phyloP scores from a whole-genome alignment of 2,113 vertebrate genomes.

The Salvelinus fontinalis region DNA sequence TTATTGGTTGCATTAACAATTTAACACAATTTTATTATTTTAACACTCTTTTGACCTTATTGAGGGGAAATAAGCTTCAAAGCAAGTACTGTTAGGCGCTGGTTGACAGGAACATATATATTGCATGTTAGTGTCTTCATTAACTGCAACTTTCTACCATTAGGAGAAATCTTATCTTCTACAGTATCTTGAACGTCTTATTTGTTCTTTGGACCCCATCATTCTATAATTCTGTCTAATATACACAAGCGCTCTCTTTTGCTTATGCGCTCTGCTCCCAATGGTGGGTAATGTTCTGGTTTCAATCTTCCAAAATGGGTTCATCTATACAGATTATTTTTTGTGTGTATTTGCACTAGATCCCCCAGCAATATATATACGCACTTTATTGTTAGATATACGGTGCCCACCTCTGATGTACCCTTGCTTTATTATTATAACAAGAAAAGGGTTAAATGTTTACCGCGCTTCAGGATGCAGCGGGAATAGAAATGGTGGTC shows the following conservation, averaged over 20 bases:
- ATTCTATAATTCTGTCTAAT: background rate
- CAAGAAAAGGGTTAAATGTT: no score
- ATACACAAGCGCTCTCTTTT: no score
- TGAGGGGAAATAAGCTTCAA: constrained; percentile 1
- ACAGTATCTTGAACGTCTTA: no score
- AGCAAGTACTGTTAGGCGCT: background rate
- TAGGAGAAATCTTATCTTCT: background rate
- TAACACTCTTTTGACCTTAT: background rate
- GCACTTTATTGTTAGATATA: no score
- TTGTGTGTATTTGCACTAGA: no score
- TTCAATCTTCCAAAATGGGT: background rate
- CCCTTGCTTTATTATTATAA: no score
- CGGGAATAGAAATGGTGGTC: no score
- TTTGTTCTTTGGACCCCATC: background rate
- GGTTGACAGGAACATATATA: background rate
- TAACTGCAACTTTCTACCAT: background rate
- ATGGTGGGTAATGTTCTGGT: no score
- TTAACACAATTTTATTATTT: background rate
- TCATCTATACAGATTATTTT: background rate
- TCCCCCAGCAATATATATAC: no score
- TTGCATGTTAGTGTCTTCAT: background rate
- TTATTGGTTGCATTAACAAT: background rate
- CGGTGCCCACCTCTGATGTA: no score
- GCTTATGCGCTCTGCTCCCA: no score
- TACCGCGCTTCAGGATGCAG: no score